Conservation (phyloP, 2,113 vertebrate species). For the Podocnemis expansa region DNA sequence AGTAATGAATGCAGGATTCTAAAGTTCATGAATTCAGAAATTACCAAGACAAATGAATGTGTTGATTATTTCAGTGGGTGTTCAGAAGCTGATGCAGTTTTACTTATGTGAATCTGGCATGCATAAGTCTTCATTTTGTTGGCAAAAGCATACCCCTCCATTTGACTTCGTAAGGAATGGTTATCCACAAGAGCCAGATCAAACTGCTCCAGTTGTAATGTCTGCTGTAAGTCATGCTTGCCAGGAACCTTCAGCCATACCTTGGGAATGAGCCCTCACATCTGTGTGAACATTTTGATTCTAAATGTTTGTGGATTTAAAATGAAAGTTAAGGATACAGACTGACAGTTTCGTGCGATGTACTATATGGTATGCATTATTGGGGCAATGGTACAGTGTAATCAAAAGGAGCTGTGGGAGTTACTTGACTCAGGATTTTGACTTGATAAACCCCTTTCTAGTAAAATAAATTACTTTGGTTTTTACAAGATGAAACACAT, state of each 20-base stretch:
- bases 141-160: neutral
- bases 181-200: neutral
- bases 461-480: constrained; percentile 62
- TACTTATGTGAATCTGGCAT: neutral
- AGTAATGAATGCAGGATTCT: neutral
- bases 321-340: constrained; percentile 55
- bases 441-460: constrained; percentile 63
- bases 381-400: constrained; percentile 27
- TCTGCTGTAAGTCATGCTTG: constrained; percentile 29
- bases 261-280: constrained; percentile 41
- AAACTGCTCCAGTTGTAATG: neutral
- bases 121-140: neutral
- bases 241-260: constrained; percentile 9
- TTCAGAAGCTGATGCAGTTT: neutral
- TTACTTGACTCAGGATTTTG: constrained; percentile 41
- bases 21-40: neutral
- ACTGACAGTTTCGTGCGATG: constrained; percentile 52
- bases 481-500: constrained; percentile 50
- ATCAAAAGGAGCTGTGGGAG: constrained; percentile 69
- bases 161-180: neutral
- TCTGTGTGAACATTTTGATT: constrained; percentile 52
- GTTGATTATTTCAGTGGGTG: neutral
- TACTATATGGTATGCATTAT: constrained; percentile 69
- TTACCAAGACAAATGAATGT: neutral
- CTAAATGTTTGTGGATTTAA: constrained; percentile 61